Conservation (phyloP, 2,888 invertebrate genomes). For the Drosophila barbarae region DNA sequence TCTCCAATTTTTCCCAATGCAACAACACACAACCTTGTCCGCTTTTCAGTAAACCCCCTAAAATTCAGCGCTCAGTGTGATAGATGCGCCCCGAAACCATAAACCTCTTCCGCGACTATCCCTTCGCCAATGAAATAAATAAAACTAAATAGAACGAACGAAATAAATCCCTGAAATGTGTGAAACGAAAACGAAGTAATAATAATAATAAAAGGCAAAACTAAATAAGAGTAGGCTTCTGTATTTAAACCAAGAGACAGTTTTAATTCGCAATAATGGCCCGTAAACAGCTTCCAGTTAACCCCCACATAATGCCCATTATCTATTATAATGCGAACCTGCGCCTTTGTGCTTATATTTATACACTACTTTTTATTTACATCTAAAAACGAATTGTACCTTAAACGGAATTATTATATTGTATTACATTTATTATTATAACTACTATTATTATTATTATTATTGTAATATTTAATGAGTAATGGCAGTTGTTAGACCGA, state of each 20-base stretch:
- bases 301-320: not conserved
- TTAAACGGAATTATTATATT: constrained; percentile 60
- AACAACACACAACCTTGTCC: constrained; percentile 4
- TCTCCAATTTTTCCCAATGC: constrained; percentile 63
- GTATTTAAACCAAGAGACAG: constrained; percentile 30
- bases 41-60: constrained; percentile 7
- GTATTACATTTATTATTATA: constrained; percentile 42
- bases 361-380: constrained; percentile 36
- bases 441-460: constrained; percentile 40
- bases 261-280: constrained; percentile 29
- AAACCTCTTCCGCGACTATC: not conserved
- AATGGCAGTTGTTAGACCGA: constrained; percentile 60
- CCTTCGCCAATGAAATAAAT: not conserved
- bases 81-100: constrained; percentile 36
- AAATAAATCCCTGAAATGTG: constrained; percentile 21
- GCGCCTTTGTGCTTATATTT: constrained; percentile 39
- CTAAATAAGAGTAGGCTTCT: constrained; percentile 10
- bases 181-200: constrained; percentile 18
- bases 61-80: constrained; percentile 55
- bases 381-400: constrained; percentile 64
- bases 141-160: constrained; percentile 21
- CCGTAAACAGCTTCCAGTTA: constrained; percentile 31
- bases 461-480: constrained; percentile 50
- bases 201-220: constrained; percentile 11
- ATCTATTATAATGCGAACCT: constrained; percentile 23